A percentile compares a stretch with the other conserved stretches of the same genome.
Evolutionary conservation across 2,888 invertebrate genomes (phyloP).

Genomic region (Linhomoeus sp.): DNA sequence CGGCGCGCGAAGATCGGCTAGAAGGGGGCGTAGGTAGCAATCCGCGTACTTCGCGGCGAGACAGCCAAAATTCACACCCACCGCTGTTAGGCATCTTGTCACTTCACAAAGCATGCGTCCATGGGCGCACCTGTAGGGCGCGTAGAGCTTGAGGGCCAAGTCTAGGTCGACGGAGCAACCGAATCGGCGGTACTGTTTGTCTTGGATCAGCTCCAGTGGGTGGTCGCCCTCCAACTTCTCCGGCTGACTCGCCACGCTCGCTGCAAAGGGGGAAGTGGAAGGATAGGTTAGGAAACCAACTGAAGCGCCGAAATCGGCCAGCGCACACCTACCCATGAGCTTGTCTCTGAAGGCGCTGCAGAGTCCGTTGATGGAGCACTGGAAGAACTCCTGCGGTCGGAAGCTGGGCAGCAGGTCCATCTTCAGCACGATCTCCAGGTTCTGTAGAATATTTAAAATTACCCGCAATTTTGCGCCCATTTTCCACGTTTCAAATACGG

Average conservation of each 20-base stretch:
- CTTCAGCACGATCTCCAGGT: slow-evolving; percentile 36
- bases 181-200: slow-evolving; percentile 51
- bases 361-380: slow-evolving; percentile 48
- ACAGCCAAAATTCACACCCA: neutral
- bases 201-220: slow-evolving; percentile 41
- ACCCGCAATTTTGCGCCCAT: too few species aligned
- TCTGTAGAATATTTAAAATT: too few species aligned
- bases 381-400: slow-evolving; percentile 63
- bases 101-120: slow-evolving; percentile 2
- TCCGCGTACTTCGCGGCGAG: too few species aligned
- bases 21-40: too few species aligned
- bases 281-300: too few species aligned
- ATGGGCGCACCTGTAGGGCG: neutral
- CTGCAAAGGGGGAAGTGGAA: too few species aligned
- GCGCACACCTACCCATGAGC: slow-evolving; percentile 13
- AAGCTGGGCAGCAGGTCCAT: slow-evolving; percentile 45
- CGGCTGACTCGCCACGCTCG: too few species aligned
- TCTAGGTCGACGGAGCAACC: slow-evolving; percentile 58
- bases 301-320: too few species aligned
- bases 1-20: too few species aligned
- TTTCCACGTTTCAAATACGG: neutral
- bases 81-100: neutral
- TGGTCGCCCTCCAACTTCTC: too few species aligned
- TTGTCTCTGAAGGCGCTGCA: slow-evolving; percentile 43
- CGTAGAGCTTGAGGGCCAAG: slow-evolving; percentile 40